Evolutionary conservation across 2,113 vertebrate genomes (phyloP).

Genomic region (Talpa occidentalis): DNA sequence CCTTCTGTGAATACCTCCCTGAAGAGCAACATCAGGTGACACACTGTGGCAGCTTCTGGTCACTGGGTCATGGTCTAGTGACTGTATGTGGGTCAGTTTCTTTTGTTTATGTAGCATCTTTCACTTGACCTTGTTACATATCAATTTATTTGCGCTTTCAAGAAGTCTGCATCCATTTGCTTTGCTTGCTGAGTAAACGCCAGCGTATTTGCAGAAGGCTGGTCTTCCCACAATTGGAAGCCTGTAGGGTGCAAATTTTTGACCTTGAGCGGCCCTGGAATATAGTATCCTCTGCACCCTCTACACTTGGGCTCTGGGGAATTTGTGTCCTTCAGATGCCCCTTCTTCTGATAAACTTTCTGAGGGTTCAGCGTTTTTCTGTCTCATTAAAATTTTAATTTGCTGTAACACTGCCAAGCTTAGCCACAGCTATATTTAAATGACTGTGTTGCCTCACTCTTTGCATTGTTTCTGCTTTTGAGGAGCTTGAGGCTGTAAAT

Average conservation of each 20-base stretch:
- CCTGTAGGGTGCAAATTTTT: slow-evolving; percentile 32
- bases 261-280: slow-evolving; percentile 3
- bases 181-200: slow-evolving; percentile 21
- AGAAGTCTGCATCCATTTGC: neutral
- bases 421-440: slow-evolving; percentile 56
- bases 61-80: neutral
- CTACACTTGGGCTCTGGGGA: neutral
- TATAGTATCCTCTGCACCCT: neutral
- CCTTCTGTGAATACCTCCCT: neutral
- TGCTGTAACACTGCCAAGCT: slow-evolving; percentile 50
- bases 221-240: neutral
- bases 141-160: neutral
- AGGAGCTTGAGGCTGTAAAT: neutral
- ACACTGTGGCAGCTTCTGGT: neutral
- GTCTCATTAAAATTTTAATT: slow-evolving; percentile 80
- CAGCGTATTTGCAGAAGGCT: neutral
- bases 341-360: slow-evolving; percentile 64
- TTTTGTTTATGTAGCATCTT: neutral
- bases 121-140: slow-evolving; percentile 16
- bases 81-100: neutral
- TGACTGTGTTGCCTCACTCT: slow-evolving; percentile 27
- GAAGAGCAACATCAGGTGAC: neutral
- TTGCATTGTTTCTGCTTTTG: slow-evolving; percentile 39
- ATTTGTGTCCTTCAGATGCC: slow-evolving; percentile 68
- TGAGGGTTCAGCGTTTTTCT: slow-evolving; percentile 69